These are phyloP conservation scores for Axinella damicornis DNA, from an alignment of 37 sponge, comb jelly and placozoan genomes.

Conservation along the genomic window DNA sequence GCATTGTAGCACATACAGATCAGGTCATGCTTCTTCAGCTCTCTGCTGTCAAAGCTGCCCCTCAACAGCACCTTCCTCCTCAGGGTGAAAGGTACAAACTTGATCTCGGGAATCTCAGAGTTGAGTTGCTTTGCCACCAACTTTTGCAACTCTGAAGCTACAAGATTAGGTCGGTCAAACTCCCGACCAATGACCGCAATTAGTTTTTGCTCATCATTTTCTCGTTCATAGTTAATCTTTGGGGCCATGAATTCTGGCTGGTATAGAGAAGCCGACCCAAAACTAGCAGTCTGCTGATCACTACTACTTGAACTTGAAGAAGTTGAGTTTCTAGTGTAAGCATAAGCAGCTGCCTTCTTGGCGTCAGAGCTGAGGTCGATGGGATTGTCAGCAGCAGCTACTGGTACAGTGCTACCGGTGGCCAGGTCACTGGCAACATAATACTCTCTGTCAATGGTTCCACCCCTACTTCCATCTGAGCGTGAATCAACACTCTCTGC, in stretches of 20 bases:
- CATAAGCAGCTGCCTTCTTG: too few relatives aligned
- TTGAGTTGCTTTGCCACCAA: background rate
- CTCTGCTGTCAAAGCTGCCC: constrained; percentile 59
- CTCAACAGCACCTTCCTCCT: constrained; percentile 65
- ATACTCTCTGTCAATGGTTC: background rate
- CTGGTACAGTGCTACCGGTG: constrained; percentile 30
- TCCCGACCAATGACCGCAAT: constrained; percentile 90
- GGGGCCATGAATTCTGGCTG: constrained; percentile 38
- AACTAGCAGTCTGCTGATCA: background rate
- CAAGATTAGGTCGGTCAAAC: constrained; percentile 76
- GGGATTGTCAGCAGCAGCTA: background rate
- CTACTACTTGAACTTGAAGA: constrained; percentile 14
- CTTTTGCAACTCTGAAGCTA: constrained; percentile 56
- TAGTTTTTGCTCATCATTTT: constrained; percentile 49
- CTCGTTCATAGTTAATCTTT: constrained; percentile 64
- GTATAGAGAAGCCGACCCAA: constrained; percentile 30
- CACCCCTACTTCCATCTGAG: too few relatives aligned
- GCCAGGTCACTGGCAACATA: background rate
- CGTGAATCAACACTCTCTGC: too few relatives aligned
- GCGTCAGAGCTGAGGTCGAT: background rate
- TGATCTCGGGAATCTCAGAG: constrained; percentile 27
- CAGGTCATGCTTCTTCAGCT: constrained; percentile 70
- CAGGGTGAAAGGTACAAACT: constrained; percentile 67
- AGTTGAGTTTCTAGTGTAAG: background rate
- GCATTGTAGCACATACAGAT: constrained; percentile 94